Conservation (phyloP, 1,140 invertebrate genomes). For the Nylanderia fulva region DNA sequence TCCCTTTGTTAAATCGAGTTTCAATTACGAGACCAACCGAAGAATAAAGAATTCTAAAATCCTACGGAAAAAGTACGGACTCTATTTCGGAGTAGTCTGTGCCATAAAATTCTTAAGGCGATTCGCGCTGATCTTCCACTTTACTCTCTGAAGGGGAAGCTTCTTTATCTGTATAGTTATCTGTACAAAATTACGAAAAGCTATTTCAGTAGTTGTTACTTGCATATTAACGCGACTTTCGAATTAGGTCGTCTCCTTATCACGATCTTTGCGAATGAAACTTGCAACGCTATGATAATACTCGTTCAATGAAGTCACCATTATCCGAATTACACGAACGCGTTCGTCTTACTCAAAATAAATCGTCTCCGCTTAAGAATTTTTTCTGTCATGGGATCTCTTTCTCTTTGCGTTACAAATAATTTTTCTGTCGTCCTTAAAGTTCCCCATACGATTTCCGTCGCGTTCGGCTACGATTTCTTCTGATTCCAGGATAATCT, state of each 20-base stretch:
- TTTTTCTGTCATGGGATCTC: not conserved
- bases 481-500: constrained; percentile 8
- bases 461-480: not conserved
- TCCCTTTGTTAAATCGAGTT: not conserved
- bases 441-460: not conserved
- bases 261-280: not conserved
- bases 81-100: not conserved
- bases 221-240: not conserved
- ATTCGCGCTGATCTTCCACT: not conserved
- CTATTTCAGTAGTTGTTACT: not conserved
- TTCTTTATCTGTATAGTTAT: not conserved
- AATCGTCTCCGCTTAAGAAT: not conserved
- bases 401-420: not conserved
- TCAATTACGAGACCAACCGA: not conserved
- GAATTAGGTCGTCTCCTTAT: not conserved
- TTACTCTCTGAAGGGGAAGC: not conserved
- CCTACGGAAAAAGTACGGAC: constrained; percentile 5
- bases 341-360: not conserved
- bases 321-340: not conserved
- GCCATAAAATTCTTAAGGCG: not conserved
- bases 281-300: not conserved
- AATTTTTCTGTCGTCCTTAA: not conserved
- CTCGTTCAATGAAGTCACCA: not conserved
- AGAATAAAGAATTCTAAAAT: constrained; percentile 1
- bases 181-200: not conserved